Conservation (phyloP, 2,888 invertebrate genomes). For the Leptopilina syphax region DNA sequence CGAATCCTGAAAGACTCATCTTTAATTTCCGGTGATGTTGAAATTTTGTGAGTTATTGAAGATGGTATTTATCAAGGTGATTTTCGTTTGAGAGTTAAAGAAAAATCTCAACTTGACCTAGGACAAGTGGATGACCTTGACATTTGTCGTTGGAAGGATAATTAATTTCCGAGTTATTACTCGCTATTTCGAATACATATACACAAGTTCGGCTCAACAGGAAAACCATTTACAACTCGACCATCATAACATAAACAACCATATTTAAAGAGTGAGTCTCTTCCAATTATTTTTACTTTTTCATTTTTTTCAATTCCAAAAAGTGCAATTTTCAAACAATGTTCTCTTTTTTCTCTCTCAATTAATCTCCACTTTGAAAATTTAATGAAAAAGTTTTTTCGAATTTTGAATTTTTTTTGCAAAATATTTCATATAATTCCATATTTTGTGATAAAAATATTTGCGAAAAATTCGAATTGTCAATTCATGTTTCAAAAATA, state of each 20-base stretch:
- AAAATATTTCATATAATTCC: too few relatives aligned
- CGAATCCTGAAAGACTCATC: constrained; percentile 1
- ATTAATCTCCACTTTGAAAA: too few relatives aligned
- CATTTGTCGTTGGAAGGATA: constrained; percentile 15
- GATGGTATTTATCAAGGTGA: neutral
- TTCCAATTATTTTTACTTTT: neutral
- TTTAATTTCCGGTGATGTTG: constrained; percentile 18
- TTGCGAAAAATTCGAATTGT: too few relatives aligned
- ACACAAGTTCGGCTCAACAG: constrained; percentile 20
- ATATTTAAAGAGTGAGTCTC: neutral
- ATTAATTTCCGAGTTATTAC: constrained; percentile 31
- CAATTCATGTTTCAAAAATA: too few relatives aligned
- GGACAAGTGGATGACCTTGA: constrained; percentile 16
- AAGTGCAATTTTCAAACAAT: too few relatives aligned
- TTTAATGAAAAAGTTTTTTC: too few relatives aligned
- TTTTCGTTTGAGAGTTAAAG: neutral
- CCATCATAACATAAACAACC: constrained; percentile 38
- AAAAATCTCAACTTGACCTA: neutral
- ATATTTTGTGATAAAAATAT: too few relatives aligned
- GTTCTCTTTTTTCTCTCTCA: too few relatives aligned
- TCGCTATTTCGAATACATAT: constrained; percentile 28
- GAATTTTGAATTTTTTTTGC: too few relatives aligned
- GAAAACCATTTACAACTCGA: constrained; percentile 43
- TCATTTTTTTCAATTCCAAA: neutral
- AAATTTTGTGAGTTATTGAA: neutral